A percentile compares a stretch with the other conserved stretches of the same genome.
These are phyloP conservation scores for Acyrthosiphon pisum DNA, from an alignment of 1,140 invertebrate genomes.

Conservation along the genomic window DNA sequence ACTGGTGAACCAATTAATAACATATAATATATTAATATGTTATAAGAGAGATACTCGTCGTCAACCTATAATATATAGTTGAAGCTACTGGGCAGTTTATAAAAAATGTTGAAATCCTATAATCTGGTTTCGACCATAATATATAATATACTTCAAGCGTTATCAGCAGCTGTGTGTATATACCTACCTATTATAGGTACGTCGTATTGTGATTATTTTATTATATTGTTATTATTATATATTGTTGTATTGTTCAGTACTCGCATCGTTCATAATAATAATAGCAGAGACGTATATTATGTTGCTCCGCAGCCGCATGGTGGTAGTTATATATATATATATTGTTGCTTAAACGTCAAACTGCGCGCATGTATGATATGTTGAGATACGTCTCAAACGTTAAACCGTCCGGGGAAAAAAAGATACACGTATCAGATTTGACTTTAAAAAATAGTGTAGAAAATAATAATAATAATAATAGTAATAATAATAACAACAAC, in stretches of 20 bases:
- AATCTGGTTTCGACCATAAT: too few relatives aligned
- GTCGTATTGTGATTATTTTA: not conserved
- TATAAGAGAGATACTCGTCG: too few relatives aligned
- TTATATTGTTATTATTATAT: too few relatives aligned
- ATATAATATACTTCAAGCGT: not conserved
- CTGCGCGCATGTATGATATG: not conserved
- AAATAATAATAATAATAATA: not conserved
- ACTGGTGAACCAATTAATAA: too few relatives aligned
- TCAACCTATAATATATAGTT: too few relatives aligned
- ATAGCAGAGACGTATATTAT: not conserved
- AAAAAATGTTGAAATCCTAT: too few relatives aligned
- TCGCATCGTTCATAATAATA: not conserved
- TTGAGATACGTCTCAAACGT: not conserved
- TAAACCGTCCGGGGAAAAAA: not conserved
- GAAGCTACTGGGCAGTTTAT: too few relatives aligned
- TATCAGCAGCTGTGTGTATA: not conserved
- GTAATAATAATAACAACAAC: not conserved
- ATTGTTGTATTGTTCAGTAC: not conserved
- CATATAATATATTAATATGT: too few relatives aligned
- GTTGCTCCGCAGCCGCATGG: too few relatives aligned
- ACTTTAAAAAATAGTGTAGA: not conserved
- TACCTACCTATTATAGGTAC: not conserved
- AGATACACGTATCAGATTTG: not conserved
- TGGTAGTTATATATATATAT: not conserved
- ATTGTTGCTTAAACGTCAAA: not conserved